These are phyloP conservation scores for Tachyglossus aculeatus DNA, from an alignment of 2,797 vertebrate genomes.

Conservation along the genomic window DNA sequence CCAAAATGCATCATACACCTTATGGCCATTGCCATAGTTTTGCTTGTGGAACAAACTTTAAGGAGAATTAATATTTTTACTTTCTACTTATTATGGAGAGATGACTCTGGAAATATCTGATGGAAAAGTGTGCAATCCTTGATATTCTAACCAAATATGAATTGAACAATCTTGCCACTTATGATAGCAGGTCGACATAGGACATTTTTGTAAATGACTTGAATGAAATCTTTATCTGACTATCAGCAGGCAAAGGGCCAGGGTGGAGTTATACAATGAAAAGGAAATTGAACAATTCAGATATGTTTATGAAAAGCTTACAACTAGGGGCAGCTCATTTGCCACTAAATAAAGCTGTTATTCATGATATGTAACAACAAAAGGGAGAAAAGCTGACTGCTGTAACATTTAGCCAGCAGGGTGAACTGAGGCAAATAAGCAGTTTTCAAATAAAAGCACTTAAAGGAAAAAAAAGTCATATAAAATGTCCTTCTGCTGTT, in stretches of 20 bases:
- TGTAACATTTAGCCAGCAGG: slow-evolving; percentile 35
- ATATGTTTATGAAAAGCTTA: slow-evolving; percentile 70
- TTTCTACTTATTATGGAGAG: slow-evolving; percentile 50
- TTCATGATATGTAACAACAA: slow-evolving; percentile 58
- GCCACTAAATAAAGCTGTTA: slow-evolving; percentile 69
- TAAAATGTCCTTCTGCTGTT: slow-evolving; percentile 14
- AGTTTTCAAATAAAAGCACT: slow-evolving; percentile 38
- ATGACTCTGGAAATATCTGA: slow-evolving; percentile 36
- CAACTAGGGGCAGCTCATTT: slow-evolving; percentile 70
- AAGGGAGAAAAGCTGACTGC: slow-evolving; percentile 58
- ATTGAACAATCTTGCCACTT: slow-evolving; percentile 55
- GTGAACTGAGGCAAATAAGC: slow-evolving; percentile 35
- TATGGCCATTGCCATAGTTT: slow-evolving; percentile 20
- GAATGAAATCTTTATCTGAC: slow-evolving; percentile 71
- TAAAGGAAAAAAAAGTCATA: background rate
- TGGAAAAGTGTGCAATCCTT: slow-evolving; percentile 38
- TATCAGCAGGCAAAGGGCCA: slow-evolving; percentile 66
- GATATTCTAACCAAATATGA: slow-evolving; percentile 49
- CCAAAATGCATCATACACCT: background rate
- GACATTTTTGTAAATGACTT: slow-evolving; percentile 64
- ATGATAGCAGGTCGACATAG: slow-evolving; percentile 46
- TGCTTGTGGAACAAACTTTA: slow-evolving; percentile 33
- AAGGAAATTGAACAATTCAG: slow-evolving; percentile 76
- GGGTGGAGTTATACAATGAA: slow-evolving; percentile 69
- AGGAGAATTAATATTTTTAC: background rate